Conservation (phyloP, 1,140 invertebrate species). For the Drosophila repleta region DNA sequence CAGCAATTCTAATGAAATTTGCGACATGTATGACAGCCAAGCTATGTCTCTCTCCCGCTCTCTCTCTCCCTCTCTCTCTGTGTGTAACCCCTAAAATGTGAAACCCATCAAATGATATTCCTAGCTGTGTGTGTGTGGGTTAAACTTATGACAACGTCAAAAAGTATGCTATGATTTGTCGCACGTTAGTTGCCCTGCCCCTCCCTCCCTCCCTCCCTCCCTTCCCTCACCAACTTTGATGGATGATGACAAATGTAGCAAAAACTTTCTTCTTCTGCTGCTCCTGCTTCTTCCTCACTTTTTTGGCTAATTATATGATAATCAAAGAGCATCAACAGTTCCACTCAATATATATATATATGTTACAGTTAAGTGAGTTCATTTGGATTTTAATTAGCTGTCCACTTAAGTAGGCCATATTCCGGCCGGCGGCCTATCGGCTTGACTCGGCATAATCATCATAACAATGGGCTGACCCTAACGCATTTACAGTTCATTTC, state of each 20-base stretch:
- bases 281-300: too few species aligned
- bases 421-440: background rate
- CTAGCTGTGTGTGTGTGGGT: background rate
- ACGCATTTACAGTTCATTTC: conserved; percentile 57
- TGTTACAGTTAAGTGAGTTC: conserved; percentile 26
- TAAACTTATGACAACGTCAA: conserved; percentile 63
- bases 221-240: background rate
- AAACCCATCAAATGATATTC: conserved; percentile 28
- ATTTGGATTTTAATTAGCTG: conserved; percentile 71
- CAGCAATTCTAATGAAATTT: conserved; percentile 80
- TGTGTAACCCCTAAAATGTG: conserved; percentile 18
- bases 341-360: background rate
- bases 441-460: conserved; percentile 61
- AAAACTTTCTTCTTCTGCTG: conserved; percentile 7
- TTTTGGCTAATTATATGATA: conserved; percentile 72
- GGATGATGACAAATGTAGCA: conserved; percentile 68
- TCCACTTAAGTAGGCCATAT: conserved; percentile 37
- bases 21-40: conserved; percentile 71
- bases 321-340: conserved; percentile 69
- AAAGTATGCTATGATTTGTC: conserved; percentile 68
- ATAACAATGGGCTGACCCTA: conserved; percentile 64
- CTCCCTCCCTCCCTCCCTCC: too few species aligned
- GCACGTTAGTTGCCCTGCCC: conserved; percentile 26
- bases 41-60: background rate
- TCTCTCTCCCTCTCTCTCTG: too few species aligned